phyloP scores from a whole-genome alignment of 2,888 invertebrate species.

The Spilosoma lubricipeda region DNA sequence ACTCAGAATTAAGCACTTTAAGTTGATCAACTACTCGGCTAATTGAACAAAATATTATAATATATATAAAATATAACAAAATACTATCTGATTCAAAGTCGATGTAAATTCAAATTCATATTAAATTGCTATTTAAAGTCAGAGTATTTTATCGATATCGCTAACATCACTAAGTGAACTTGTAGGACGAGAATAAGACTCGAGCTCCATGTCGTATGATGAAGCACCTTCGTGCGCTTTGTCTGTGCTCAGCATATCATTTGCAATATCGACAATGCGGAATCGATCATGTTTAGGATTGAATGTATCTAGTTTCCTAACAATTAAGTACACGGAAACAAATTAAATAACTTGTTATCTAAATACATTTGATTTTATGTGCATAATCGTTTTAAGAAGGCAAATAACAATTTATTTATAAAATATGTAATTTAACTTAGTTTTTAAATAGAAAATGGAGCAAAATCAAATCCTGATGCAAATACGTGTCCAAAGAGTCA shows the following conservation, averaged over 20 bases:
- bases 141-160: constrained; percentile 39
- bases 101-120: not conserved
- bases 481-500: not conserved
- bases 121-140: not conserved
- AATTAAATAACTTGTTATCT: constrained; percentile 41
- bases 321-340: constrained; percentile 54
- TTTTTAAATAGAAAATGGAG: constrained; percentile 10
- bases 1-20: no score
- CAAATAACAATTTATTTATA: not conserved
- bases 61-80: no score
- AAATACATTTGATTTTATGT: constrained; percentile 26
- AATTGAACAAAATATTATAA: not conserved
- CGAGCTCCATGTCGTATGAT: constrained; percentile 38
- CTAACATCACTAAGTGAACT: constrained; percentile 48
- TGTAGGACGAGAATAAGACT: constrained; percentile 44
- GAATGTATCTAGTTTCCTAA: constrained; percentile 47
- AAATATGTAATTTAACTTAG: not conserved
- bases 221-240: constrained; percentile 29
- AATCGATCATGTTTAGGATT: constrained; percentile 62
- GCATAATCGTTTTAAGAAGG: constrained; percentile 34
- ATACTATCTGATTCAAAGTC: not conserved
- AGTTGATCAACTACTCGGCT: not conserved
- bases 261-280: constrained; percentile 62
- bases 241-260: constrained; percentile 61
- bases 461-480: constrained; percentile 7